Evolutionary conservation across 2,888 invertebrate genomes (phyloP), one percentile per base, ranked within the genome.

Genomic region (Cantharis lateralis): DNA sequence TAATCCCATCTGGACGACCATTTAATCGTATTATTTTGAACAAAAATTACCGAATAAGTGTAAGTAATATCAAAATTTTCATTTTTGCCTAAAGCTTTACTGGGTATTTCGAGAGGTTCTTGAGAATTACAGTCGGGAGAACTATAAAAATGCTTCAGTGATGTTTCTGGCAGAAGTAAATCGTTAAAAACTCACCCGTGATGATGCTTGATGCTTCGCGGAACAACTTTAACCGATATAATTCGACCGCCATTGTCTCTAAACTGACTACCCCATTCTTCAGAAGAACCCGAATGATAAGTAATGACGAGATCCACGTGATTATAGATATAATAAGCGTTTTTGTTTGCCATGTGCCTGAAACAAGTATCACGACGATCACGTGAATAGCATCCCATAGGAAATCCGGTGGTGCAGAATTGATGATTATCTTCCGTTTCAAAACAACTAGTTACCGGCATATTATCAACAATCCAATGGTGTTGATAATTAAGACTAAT

Each of bases 1-100:
- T 99, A 99, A 89, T 99, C 99, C 99, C 99, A 99, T 85, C 99
- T 92, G 0, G 98, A 98, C 0, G 98, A 98, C 99, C 99, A 99
- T 89, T 98, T 98, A 13, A 98, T 94, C 0, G 92, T 92, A 87
- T 96, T 93, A 84, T 96, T 94, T 85, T 91, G 91, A 84, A 92
- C 89, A 88, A 96, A 99, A 20, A 89, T 92, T 0, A 99, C 93
- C 7, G 94, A 93, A 89, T 98, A 99, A 0, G 97, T 93, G 89
- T 98, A 99, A 0, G 91, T 91, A 61, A 99, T 92, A 62, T 90
- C 88, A 74, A 95, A 89, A 72, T 85, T 87, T 81, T 86, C 90
- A 82, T 83, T 92, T 87, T 79, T 86, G 83, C 78, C 88, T 83
- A 86, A 89, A 82, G 62, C 5, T 88, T 91, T 68, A 90, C 89